Evolutionary conservation across 2,113 vertebrate species (phyloP), one percentile per base, ranked within the genome.

Genomic region (Heteronetta atricapilla): DNA sequence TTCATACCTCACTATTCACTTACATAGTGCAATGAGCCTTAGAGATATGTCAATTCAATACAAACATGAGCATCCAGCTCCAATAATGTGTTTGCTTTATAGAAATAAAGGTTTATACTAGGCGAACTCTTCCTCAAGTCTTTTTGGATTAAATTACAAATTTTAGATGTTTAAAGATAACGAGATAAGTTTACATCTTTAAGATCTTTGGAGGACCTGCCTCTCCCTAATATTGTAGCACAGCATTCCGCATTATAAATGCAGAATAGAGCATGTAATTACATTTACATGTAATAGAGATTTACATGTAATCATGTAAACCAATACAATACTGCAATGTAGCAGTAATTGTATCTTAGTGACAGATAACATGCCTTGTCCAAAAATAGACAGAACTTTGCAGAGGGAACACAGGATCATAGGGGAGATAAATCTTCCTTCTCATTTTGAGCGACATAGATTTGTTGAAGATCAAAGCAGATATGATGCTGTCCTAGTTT

Each of bases 271-370:
- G 7, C 0, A 0, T 53, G 17, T n/a, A n/a, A n/a, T n/a, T n/a
- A n/a, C n/a, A n/a, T n/a, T n/a, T n/a, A n/a, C n/a, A n/a, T n/a
- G n/a, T n/a, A n/a, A n/a, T n/a, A n/a, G n/a, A n/a, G n/a, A n/a
- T n/a, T 20, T 21, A 48, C 38, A 66, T 2, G 2, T 4, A 70
- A 62, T 40, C 0, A 2, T 19, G 3, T 42, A 82, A 86, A 16
- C 8, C 23, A 77, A 2, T 9, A 21, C 31, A 88, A 63, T 88
- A 74, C 60, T 75, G 22, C 23, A 82, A 17, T 78, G 70, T 34
- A 68, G 3, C 36, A 67, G n/a, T 55, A 77, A 63, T 68, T 88
- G 25, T 33, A 34, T 44, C 33, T 38, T 52, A 36, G 40, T 70
- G 44, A 69, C 28, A 86, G 36, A 56, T 52, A 66, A 3, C 13